Percentiles rank a stretch among this genome's conserved stretches.
Conservation (phyloP, 2,797 vertebrate species). For the Galago senegalensis region DNA sequence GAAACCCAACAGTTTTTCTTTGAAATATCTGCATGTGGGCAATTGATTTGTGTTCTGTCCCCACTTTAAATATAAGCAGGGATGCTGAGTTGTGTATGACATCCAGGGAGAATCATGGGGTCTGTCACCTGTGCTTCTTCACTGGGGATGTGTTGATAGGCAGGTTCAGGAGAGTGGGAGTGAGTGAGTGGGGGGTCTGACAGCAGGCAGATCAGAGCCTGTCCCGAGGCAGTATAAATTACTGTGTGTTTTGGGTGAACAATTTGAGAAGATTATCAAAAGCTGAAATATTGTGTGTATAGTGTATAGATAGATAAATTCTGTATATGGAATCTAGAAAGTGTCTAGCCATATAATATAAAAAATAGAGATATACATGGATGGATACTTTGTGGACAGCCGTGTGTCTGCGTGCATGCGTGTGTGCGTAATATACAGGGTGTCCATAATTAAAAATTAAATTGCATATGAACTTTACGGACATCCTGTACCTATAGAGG, state of each 20-base stretch:
- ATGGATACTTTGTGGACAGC: too few relatives aligned
- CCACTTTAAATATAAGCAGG: neutral
- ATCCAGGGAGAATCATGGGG: neutral
- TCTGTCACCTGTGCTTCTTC: neutral
- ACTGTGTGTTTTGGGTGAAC: neutral
- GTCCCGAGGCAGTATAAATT: neutral
- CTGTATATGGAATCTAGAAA: too few relatives aligned
- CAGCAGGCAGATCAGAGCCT: neutral
- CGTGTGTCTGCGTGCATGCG: neutral
- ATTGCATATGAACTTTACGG: too few relatives aligned
- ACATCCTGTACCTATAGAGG: too few relatives aligned
- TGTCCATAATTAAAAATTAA: too few relatives aligned
- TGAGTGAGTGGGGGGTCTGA: neutral
- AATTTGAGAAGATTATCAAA: slow-evolving; percentile 29
- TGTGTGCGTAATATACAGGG: neutral
- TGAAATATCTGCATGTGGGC: neutral
- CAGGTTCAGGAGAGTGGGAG: neutral
- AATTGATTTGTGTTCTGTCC: neutral
- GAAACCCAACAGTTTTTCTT: neutral
- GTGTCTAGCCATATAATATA: too few relatives aligned
- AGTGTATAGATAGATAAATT: too few relatives aligned
- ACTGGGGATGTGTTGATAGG: neutral
- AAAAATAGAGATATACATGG: too few relatives aligned
- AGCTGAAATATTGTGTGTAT: neutral
- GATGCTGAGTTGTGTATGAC: neutral